phyloP scores from a whole-genome alignment of 2,797 vertebrate genomes.

The Gymnopithys bicolor region DNA sequence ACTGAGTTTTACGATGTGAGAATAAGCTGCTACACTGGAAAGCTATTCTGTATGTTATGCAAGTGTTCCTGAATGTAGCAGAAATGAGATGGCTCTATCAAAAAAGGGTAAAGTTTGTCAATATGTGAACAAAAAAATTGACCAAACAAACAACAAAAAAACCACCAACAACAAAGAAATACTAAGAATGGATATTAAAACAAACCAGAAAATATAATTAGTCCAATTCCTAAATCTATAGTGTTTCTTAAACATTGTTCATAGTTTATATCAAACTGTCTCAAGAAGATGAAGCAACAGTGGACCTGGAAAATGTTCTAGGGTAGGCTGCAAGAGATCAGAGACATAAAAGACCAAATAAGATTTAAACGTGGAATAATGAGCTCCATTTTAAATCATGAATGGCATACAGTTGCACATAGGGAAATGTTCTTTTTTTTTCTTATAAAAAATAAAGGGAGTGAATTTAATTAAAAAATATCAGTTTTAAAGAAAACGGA shows the following conservation, averaged over 20 bases:
- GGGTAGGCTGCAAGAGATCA: neutral
- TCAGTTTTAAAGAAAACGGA: neutral
- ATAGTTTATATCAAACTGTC: neutral
- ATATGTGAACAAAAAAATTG: neutral
- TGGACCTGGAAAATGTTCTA: neutral
- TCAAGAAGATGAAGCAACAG: neutral
- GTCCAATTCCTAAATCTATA: neutral
- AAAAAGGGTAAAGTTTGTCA: neutral
- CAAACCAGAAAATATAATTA: neutral
- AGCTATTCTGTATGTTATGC: neutral
- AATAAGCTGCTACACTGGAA: neutral
- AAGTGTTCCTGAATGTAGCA: neutral
- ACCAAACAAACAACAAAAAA: too few species aligned
- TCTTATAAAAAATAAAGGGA: neutral
- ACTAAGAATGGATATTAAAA: neutral
- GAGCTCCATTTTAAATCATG: neutral
- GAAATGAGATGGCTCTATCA: neutral
- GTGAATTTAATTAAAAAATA: neutral
- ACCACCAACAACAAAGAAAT: neutral
- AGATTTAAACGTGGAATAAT: neutral
- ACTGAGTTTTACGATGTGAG: neutral
- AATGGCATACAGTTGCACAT: neutral
- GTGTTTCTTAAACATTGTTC: neutral
- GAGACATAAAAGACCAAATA: neutral
- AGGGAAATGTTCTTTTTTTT: neutral